phyloP scores from a whole-genome alignment of 2,113 vertebrate genomes.

The Myotis davidii region DNA sequence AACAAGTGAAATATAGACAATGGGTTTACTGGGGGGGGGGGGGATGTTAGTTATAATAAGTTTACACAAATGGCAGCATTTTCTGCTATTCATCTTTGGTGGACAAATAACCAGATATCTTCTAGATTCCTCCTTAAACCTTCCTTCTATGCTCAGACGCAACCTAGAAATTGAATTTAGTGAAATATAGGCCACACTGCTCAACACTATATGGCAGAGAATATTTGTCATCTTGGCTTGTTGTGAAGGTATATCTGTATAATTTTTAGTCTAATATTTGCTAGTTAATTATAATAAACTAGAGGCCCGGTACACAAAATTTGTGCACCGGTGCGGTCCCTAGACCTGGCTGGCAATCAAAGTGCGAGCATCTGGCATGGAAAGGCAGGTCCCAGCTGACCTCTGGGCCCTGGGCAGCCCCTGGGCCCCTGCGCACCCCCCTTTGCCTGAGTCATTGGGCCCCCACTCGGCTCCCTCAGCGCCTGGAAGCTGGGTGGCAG shows the following conservation, averaged over 20 bases:
- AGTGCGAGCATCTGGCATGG: too few species aligned
- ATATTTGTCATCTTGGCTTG: neutral
- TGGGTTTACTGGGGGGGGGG: neutral
- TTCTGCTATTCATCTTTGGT: neutral
- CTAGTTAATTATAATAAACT: slow-evolving; percentile 8
- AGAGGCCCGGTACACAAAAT: too few species aligned
- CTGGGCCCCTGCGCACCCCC: too few species aligned
- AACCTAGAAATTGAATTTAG: neutral
- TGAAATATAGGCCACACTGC: neutral
- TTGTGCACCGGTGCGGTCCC: too few species aligned
- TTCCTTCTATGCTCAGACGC: neutral
- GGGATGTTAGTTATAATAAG: neutral
- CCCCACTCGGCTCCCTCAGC: too few species aligned
- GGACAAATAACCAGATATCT: slow-evolving; percentile 3
- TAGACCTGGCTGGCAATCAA: too few species aligned
- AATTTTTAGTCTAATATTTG: neutral
- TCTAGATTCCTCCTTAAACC: neutral
- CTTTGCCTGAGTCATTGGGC: too few species aligned
- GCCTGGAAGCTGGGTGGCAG: too few species aligned
- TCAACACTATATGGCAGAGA: neutral
- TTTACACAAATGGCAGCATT: neutral
- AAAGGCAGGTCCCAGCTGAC: too few species aligned
- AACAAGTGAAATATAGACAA: neutral
- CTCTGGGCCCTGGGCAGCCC: too few species aligned
- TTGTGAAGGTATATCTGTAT: neutral